Evolutionary conservation across 2,888 invertebrate genomes (phyloP).

Genomic region (Toxonevra muliebris): DNA sequence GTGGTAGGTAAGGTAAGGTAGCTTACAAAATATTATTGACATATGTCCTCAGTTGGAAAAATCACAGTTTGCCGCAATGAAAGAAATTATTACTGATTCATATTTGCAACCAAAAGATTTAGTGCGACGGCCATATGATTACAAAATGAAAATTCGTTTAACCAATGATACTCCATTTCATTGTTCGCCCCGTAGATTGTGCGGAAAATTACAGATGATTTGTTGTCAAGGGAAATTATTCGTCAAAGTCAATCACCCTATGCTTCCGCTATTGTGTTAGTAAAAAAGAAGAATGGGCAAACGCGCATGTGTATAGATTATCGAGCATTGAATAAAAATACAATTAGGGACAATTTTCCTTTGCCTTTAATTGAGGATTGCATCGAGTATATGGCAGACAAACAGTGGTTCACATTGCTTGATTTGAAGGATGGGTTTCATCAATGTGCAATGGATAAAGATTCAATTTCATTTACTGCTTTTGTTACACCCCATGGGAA

Average conservation of each 20-base stretch:
- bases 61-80: not conserved
- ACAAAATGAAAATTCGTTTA: slow-evolving; percentile 5
- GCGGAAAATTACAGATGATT: too few relatives aligned
- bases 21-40: not conserved
- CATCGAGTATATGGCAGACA: too few relatives aligned
- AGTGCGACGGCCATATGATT: too few relatives aligned
- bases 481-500: too few relatives aligned
- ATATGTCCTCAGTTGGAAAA: slow-evolving; percentile 3
- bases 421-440: too few relatives aligned
- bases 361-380: slow-evolving; percentile 24
- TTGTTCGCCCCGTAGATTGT: slow-evolving; percentile 1
- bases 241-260: slow-evolving; percentile 28
- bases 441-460: too few relatives aligned
- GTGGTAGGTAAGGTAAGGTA: too few relatives aligned
- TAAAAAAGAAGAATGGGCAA: slow-evolving; percentile 22
- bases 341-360: slow-evolving; percentile 32
- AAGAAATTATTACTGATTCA: not conserved
- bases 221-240: slow-evolving; percentile 30
- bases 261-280: slow-evolving; percentile 29
- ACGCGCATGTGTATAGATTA: slow-evolving; percentile 29
- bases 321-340: slow-evolving; percentile 25
- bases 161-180: slow-evolving; percentile 2
- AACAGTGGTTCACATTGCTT: too few relatives aligned
- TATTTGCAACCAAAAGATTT: too few relatives aligned
- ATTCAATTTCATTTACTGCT: too few relatives aligned